Conservation (phyloP, 37 sponge, comb jelly and placozoan species). For the Diacarnus erythraeanus region DNA sequence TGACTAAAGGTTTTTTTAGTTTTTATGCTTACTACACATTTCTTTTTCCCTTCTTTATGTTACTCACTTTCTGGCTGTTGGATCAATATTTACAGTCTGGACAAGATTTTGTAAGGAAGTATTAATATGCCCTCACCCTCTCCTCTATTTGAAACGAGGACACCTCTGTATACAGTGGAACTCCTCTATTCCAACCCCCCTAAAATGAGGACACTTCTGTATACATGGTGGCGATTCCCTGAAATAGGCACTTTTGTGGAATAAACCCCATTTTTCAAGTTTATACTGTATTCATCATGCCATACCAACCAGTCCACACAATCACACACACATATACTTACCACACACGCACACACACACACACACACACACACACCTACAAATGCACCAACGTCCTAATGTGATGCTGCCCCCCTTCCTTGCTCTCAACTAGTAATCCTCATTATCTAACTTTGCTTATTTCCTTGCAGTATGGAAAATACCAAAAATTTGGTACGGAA, state of each 20-base stretch:
- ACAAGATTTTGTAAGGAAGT: background rate
- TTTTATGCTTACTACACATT: no score
- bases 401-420: background rate
- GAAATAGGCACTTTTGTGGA: no score
- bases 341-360: background rate
- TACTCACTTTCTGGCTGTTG: no score
- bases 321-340: background rate
- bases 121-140: background rate
- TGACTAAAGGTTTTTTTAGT: no score
- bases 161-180: no score
- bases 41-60: no score
- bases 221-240: no score
- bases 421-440: background rate
- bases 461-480: conserved; percentile 69
- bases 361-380: background rate
- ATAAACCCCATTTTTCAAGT: no score
- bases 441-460: background rate
- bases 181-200: no score
- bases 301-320: background rate
- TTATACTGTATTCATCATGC: no score
- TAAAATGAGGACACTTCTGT: no score
- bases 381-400: background rate
- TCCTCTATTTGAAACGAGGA: background rate
- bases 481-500: conserved; percentile 86
- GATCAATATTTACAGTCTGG: background rate